Evolutionary conservation across 2,797 vertebrate genomes (phyloP), one percentile per base, ranked within the genome.

Genomic region (Tangara arthus): DNA sequence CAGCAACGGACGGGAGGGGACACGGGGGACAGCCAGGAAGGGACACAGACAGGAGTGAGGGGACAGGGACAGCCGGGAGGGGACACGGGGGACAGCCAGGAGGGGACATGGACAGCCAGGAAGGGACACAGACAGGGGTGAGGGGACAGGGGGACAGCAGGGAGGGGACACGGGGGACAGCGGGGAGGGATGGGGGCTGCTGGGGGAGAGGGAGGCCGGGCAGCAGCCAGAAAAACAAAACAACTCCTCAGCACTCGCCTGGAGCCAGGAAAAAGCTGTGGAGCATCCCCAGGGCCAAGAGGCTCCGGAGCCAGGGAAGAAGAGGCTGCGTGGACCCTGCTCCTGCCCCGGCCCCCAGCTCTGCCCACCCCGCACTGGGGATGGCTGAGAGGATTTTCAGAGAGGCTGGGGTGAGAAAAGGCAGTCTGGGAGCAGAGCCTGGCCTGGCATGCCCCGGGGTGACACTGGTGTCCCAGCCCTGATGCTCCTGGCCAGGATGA

Each of bases 221-320:
- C 44, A 71, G 76, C 72, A 49, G 64, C 76, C 93, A 83, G 76
- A 42, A 93, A 90, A 95, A 94, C 93, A 94, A 94, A 95, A 95
- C 90, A 94, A 95, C 68, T 82, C 44, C 90, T 83, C 77, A n/a
- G 2, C 28, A 0, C 75, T 47, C 30, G 1, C 20, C 71, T 49
- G 3, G 80, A 76, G 95, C 94, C 94, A 95, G 95, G 92, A 95
- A 96, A 96, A 96, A 82, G 50, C 90, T 28, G 86, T 26, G 12
- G 86, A 93, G 92, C 82, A 64, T 69, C 88, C 82, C 90, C 39
- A 18, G 4, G 17, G 95, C 92, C 92, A 87, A 68, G 70, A 81
- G 83, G 83, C 85, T 69, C 8, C 7, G 0, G 46, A 70, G 93
- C 70, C 83, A 82, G 75, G 71, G 56, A 37, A 22, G 61, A 30